Conservation (phyloP, 1,140 invertebrate genomes). For the Choristoneura fumiferana region DNA sequence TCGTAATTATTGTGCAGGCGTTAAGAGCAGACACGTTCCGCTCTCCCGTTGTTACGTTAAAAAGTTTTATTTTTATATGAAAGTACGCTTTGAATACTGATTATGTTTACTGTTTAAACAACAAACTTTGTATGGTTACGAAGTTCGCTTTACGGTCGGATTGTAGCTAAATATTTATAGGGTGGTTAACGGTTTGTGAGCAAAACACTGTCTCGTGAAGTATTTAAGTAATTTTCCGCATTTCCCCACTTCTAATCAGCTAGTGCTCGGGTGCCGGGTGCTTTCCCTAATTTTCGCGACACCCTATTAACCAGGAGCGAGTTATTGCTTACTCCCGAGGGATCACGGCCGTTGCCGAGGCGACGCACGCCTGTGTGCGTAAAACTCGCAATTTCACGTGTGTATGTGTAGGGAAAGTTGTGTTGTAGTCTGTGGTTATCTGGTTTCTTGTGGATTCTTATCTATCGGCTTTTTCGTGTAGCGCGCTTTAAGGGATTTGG, state of each 20-base stretch:
- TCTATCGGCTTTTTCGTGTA: constrained; percentile 49
- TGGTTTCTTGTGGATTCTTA: constrained; percentile 57
- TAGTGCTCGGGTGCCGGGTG: constrained; percentile 49
- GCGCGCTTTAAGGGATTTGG: constrained; percentile 28
- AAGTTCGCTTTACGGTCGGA: constrained; percentile 48
- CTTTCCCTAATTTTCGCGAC: constrained; percentile 66
- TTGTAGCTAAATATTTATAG: constrained; percentile 60
- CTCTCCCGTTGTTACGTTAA: constrained; percentile 25
- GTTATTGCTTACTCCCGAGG: constrained; percentile 57
- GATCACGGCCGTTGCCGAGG: constrained; percentile 47
- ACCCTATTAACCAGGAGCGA: constrained; percentile 64
- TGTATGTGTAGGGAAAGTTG: constrained; percentile 43
- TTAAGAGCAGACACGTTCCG: neutral
- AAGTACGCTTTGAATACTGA: constrained; percentile 60
- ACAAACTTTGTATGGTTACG: constrained; percentile 53
- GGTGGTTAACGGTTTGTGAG: constrained; percentile 28
- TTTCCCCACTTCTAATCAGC: constrained; percentile 56
- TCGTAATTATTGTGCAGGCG: constrained; percentile 10
- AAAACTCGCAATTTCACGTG: constrained; percentile 42
- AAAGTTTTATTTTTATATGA: constrained; percentile 33
- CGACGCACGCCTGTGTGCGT: constrained; percentile 45
- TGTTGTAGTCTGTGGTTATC: constrained; percentile 46
- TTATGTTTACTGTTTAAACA: constrained; percentile 63
- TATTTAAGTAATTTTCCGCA: constrained; percentile 67
- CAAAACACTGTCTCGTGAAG: constrained; percentile 49